These are phyloP conservation scores for Peromyscus leucopus DNA, from an alignment of 2,113 vertebrate species.

Conservation along the genomic window DNA sequence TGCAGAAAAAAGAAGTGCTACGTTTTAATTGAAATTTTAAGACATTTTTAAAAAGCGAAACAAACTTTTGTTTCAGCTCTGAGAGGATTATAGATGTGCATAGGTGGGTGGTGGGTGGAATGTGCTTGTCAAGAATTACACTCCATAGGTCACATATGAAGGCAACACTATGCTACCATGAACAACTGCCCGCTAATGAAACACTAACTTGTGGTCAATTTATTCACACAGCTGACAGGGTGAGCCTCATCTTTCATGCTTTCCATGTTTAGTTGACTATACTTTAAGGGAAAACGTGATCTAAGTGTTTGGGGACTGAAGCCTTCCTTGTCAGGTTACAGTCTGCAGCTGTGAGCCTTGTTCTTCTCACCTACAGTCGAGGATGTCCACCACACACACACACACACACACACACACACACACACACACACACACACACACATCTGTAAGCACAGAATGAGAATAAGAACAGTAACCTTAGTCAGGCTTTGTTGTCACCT, in stretches of 20 bases:
- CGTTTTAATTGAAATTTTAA: not conserved
- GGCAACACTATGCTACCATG: not conserved
- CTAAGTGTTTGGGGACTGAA: not conserved
- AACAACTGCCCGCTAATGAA: not conserved
- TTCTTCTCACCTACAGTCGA: not conserved
- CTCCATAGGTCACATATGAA: not conserved
- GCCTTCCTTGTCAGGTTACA: not conserved
- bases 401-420: too few species aligned
- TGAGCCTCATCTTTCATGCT: not conserved
- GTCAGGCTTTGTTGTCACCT: not conserved
- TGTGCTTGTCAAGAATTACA: not conserved
- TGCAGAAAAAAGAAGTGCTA: not conserved
- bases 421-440: too few species aligned
- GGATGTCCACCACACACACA: not conserved
- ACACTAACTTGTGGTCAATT: not conserved
- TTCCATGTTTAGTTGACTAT: not conserved
- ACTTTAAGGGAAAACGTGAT: not conserved
- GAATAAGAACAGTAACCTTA: not conserved
- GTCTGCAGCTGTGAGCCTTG: not conserved
- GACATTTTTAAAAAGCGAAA: slow-evolving; percentile 1
- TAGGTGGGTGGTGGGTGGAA: not conserved
- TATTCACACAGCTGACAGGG: not conserved
- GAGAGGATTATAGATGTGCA: not conserved
- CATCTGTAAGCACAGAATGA: not conserved
- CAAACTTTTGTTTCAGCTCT: not conserved